Evolutionary conservation across 2,113 vertebrate species (phyloP), one percentile per base, ranked within the genome.

Genomic region (Petroica traversi): DNA sequence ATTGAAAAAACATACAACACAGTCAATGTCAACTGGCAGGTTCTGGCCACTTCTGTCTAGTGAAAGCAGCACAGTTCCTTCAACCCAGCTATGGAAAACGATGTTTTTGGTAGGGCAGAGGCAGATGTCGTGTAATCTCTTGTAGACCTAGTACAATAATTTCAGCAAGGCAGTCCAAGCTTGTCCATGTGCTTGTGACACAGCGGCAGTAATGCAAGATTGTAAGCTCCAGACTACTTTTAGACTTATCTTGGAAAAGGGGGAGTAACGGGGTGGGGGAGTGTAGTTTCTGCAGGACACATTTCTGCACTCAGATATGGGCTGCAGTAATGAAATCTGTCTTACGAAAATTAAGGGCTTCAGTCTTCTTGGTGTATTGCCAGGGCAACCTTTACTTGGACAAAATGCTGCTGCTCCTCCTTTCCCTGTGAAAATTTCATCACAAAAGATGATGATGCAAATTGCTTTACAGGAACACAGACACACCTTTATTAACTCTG

Each of bases 401-500:
- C 67, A 96, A 96, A 96, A 95, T 38, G 19, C 77, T 92, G 28
- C 74, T 83, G 43, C n/a, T 80, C 68, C 79, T 94, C 82, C 59
- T 95, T 88, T 19, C 25, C 63, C 71, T 77, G 64, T 66, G 68
- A 94, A 96, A 92, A 93, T 91, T 95, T 94, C 90, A 89, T 96
- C 95, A 96, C 61, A 68, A 75, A 90, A 77, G 48, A 58, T 81
- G 82, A 92, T 96, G 92, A 94, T 93, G 94, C 72, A 96, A 95
- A 95, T 90, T 94, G 68, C 68, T 73, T 91, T 96, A 59, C 5
- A 94, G 90, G 64, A 85, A 63, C 92, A 85, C 51, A 68, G 90
- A 78, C 90, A 92, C 94, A 75, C 96, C 95, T 95, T 92, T 96
- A 81, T 85, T 96, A 96, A 93, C 45, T 93, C 38, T 77, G 84